These are phyloP conservation scores for Rachycentron canadum DNA, from an alignment of 2,797 vertebrate genomes.

Conservation along the genomic window DNA sequence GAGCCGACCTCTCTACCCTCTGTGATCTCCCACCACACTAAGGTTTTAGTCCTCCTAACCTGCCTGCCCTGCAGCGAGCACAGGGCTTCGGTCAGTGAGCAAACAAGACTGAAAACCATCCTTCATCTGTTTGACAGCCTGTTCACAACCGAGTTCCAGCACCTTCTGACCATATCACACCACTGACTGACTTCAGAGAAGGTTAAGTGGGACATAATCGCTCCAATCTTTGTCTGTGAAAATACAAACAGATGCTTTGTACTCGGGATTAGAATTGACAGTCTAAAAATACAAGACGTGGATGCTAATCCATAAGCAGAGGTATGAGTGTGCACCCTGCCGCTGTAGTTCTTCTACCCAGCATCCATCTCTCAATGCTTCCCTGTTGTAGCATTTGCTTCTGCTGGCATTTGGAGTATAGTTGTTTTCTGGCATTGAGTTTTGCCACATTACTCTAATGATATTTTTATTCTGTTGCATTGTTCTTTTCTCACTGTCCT, in stretches of 20 bases:
- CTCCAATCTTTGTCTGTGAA: neutral
- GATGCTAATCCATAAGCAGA: neutral
- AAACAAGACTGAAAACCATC: constrained; percentile 1
- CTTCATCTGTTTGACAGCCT: neutral
- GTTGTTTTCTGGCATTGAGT: constrained; percentile 9
- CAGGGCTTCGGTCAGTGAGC: neutral
- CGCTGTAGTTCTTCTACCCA: neutral
- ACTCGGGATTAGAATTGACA: neutral
- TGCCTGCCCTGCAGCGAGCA: neutral
- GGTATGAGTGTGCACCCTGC: neutral
- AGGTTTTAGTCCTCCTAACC: neutral
- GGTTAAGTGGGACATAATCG: neutral
- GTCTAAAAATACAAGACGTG: neutral
- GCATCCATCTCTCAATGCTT: neutral
- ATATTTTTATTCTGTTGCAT: constrained; percentile 50
- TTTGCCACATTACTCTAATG: constrained; percentile 25
- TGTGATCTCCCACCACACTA: neutral
- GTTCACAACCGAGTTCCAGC: neutral
- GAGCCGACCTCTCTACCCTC: neutral
- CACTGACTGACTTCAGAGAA: neutral
- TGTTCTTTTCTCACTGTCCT: constrained; percentile 29
- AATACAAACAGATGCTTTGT: neutral
- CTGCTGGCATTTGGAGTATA: constrained; percentile 22
- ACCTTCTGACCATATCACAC: neutral
- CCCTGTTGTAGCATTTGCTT: constrained; percentile 11